These are phyloP conservation scores for Sciurus vulgaris DNA, from an alignment of 2,797 vertebrate genomes.

Conservation along the genomic window DNA sequence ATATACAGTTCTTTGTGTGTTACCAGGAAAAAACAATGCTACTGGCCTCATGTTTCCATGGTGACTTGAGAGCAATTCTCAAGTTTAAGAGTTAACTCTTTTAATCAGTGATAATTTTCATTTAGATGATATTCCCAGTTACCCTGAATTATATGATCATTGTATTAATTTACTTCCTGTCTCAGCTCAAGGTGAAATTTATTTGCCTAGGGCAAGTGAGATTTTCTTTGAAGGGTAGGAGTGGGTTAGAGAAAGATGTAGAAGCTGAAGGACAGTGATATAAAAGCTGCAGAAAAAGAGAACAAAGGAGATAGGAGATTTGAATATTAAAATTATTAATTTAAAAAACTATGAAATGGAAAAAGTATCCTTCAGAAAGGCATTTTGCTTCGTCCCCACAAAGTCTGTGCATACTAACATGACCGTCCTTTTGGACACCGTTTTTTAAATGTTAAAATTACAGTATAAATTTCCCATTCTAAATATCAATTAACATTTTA, in stretches of 20 bases:
- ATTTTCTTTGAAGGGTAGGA: constrained; percentile 4
- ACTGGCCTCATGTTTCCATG: constrained; percentile 14
- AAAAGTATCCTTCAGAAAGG: neutral
- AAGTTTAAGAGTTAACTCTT: constrained; percentile 62
- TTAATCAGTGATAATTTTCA: constrained; percentile 36
- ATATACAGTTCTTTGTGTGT: constrained; percentile 12
- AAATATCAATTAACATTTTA: constrained; percentile 62
- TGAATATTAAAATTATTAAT: constrained; percentile 50
- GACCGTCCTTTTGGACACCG: constrained; percentile 23
- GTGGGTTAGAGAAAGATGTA: neutral
- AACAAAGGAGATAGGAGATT: constrained; percentile 48
- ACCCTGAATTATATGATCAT: constrained; percentile 20
- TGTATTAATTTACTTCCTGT: neutral
- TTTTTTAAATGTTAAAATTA: constrained; percentile 71
- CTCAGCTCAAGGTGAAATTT: constrained; percentile 61
- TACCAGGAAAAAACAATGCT: neutral
- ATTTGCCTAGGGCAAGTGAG: constrained; percentile 50
- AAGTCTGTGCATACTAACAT: constrained; percentile 55
- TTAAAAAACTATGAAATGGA: neutral
- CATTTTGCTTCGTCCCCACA: constrained; percentile 62
- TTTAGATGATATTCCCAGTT: constrained; percentile 10
- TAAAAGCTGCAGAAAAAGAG: constrained; percentile 10
- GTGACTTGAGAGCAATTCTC: constrained; percentile 24
- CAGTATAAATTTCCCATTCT: constrained; percentile 66
- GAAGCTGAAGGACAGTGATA: neutral